phyloP scores from a whole-genome alignment of 1,140 invertebrate species.

The Bombus waltoni region DNA sequence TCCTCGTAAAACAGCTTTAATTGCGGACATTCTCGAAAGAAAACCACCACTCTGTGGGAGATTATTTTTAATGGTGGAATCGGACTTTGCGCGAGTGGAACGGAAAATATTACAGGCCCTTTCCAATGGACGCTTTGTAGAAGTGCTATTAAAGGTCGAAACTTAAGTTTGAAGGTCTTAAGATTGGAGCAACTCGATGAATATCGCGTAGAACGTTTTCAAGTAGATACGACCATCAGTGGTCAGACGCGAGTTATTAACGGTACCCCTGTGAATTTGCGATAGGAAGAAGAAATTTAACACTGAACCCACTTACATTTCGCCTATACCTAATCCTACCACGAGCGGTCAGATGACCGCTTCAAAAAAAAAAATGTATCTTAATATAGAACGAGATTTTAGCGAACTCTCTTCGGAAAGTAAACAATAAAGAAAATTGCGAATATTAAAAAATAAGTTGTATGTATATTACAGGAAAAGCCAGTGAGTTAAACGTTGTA shows the following conservation, averaged over 20 bases:
- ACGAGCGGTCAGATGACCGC: too few relatives aligned
- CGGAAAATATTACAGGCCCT: neutral
- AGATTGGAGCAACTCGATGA: neutral
- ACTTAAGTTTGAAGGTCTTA: neutral
- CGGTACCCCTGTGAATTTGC: too few relatives aligned
- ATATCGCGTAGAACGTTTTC: neutral
- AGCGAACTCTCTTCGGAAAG: too few relatives aligned
- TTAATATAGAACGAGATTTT: too few relatives aligned
- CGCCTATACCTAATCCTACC: too few relatives aligned
- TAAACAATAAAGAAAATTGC: too few relatives aligned
- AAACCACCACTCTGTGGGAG: neutral
- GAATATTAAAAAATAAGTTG: too few relatives aligned
- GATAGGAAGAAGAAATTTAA: too few relatives aligned
- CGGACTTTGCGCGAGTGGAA: neutral
- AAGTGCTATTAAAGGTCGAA: neutral
- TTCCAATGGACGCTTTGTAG: neutral
- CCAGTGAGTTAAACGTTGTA: too few relatives aligned
- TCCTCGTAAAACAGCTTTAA: constrained; percentile 60
- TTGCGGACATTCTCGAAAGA: constrained; percentile 22
- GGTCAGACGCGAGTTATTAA: neutral
- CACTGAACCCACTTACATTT: too few relatives aligned
- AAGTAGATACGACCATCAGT: neutral
- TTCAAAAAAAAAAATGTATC: too few relatives aligned
- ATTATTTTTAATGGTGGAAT: constrained; percentile 9
- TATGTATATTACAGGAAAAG: too few relatives aligned